Evolutionary conservation across 23 tunicate species (phyloP).

Genomic region (Clavelina lepadiformis): DNA sequence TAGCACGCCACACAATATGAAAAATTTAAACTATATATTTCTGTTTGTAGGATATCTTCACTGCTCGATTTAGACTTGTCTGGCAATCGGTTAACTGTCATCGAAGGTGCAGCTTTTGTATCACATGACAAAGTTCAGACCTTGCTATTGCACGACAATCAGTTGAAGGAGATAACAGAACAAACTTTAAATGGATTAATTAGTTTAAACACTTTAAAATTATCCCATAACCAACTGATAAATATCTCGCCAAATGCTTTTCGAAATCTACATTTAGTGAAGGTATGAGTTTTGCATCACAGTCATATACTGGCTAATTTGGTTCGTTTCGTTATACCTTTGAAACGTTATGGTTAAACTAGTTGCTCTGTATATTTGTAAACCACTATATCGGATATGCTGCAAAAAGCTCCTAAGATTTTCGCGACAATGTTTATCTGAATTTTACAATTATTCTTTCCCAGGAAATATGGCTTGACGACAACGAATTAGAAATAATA

Average conservation of each 20-base stretch:
- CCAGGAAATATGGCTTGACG: constrained; percentile 11
- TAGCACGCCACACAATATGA: no score
- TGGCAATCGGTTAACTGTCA: neutral
- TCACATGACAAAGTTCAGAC: constrained; percentile 8
- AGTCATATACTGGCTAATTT: no score
- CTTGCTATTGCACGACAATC: constrained; percentile 10
- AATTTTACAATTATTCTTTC: neutral
- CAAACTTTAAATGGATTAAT: constrained; percentile 3
- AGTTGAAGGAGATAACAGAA: constrained; percentile 10
- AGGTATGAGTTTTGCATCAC: no score
- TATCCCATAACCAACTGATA: constrained; percentile 14
- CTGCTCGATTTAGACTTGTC: constrained; percentile 12
- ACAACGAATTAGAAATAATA: constrained; percentile 30
- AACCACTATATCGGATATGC: neutral
- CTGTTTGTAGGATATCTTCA: no score
- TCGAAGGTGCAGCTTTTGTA: constrained; percentile 15
- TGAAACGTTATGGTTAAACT: no score
- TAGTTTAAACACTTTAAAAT: constrained; percentile 5
- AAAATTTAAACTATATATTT: no score
- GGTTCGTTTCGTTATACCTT: no score
- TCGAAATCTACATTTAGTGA: constrained; percentile 5
- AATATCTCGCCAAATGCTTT: constrained; percentile 30
- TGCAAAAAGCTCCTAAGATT: neutral
- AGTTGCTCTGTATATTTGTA: neutral
- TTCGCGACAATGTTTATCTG: no score